Base-by-base conservation (phyloP, 2,888 invertebrate genomes). In the Hemithea aestivaria region DNA sequence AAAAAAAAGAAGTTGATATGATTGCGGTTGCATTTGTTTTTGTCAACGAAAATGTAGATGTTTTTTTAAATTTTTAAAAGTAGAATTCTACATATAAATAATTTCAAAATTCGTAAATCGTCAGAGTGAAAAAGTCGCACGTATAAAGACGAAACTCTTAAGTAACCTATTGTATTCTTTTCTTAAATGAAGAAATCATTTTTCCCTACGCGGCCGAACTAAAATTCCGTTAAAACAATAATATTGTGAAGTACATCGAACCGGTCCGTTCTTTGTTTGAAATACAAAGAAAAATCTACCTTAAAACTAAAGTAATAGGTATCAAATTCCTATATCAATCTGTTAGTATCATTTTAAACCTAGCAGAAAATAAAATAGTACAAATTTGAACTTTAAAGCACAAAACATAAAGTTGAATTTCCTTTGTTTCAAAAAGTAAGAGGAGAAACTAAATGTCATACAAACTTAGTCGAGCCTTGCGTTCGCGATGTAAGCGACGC, bases 391-490 rank as follows among this genome's bases (percentile, higher is more conserved):
- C 5, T 33, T 41, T 56, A 45, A 20, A 0, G 0, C 0, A 0
- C 0, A 5, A 0, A 0, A 0, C 0, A 1, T 48, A 62, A 45
- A 36, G 49, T 50, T 45, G 7, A 50, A 34, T 50, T 48, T 48
- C 7, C 21, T 7, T 4, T n/a, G 6, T 7, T 20, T 20, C 6
- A 16, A 23, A 40, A 35, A 40, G 39, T 48, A 38, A 47, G 27
- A 23, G 43, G 56, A 39, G 42, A 40, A 50, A 40, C 47, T 23
- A 49, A 50, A 46, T 62, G 53, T 52, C 53, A 51, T 48, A 43
- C 53, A 48, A 22, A 41, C 53, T 48, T 59, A 59, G 62, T 57
- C 47, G 38, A 37, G 33, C 32, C 61, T 62, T 63, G 66, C 73
- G 74, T 48, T 41, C 46, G 50, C 38, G 48, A 40, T 38, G 48